These are phyloP conservation scores for Lordiphosa mommai DNA, from an alignment of 1,140 invertebrate species.

Conservation along the genomic window DNA sequence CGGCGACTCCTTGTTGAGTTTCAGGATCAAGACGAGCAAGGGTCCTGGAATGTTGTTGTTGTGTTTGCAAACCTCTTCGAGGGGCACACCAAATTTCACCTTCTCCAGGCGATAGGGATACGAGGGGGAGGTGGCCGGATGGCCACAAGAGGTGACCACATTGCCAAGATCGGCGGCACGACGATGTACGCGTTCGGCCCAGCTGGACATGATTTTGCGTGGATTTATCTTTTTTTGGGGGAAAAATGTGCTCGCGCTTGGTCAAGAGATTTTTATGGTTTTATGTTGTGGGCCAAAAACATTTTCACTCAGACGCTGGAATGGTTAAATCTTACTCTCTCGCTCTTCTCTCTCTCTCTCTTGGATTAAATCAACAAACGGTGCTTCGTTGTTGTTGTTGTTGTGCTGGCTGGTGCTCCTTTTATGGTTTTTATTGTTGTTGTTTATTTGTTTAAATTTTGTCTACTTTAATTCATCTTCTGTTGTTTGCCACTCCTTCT, in stretches of 20 bases:
- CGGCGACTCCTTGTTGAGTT: conserved; percentile 96
- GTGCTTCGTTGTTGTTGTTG: conserved; percentile 42
- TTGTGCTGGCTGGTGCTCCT: conserved; percentile 24
- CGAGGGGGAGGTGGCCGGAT: conserved; percentile 82
- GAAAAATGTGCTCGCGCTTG: conserved; percentile 56
- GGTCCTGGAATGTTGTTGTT: conserved; percentile 96
- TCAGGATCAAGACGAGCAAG: conserved; percentile 93
- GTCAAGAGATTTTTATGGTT: conserved; percentile 63
- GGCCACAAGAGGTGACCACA: conserved; percentile 93
- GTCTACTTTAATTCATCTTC: conserved; percentile 52
- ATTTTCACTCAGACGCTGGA: conserved; percentile 54
- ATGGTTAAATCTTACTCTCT: conserved; percentile 37
- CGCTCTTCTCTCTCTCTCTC: conserved; percentile 27
- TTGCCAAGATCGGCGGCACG: conserved; percentile 92
- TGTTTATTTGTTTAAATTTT: conserved; percentile 11
- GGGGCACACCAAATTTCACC: conserved; percentile 94
- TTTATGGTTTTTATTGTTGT: conserved; percentile 20
- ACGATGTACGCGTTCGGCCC: conserved; percentile 93
- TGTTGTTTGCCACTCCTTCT: conserved; percentile 55
- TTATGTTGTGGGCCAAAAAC: conserved; percentile 64
- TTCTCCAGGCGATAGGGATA: conserved; percentile 92
- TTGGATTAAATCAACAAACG: conserved; percentile 30
- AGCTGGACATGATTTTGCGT: conserved; percentile 87
- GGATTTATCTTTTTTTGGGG: conserved; percentile 24
- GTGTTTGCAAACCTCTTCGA: conserved; percentile 95